These are phyloP conservation scores for Cervus canadensis DNA, from an alignment of 2,113 vertebrate species.

Conservation along the genomic window DNA sequence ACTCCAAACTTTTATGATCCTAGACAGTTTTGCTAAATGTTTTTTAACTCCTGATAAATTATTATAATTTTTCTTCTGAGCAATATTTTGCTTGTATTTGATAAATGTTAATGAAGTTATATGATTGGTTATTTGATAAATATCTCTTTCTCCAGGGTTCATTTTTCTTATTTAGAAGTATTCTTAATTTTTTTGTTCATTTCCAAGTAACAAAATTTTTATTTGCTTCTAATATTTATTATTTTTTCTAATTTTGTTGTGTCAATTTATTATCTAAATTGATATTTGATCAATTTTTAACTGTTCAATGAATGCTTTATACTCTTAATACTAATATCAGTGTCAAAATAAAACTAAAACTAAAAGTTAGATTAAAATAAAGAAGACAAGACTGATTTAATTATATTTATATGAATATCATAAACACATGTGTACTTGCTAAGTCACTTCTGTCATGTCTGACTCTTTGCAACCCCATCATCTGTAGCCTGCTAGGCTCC, in stretches of 20 bases:
- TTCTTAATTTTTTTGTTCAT: not conserved
- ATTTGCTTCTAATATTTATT: not conserved
- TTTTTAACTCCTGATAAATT: not conserved
- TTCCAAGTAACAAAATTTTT: not conserved
- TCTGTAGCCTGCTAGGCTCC: not conserved
- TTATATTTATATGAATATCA: not conserved
- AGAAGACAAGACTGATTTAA: not conserved
- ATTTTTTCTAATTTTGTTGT: not conserved
- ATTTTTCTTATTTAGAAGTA: not conserved
- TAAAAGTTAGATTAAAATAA: not conserved
- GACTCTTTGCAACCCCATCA: not conserved
- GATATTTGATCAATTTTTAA: not conserved
- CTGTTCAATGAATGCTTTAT: not conserved
- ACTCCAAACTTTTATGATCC: not conserved
- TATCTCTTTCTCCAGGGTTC: not conserved
- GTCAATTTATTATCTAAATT: not conserved
- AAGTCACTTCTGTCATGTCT: not conserved
- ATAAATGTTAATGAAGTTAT: not conserved
- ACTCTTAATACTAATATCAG: not conserved
- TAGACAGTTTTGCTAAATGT: not conserved
- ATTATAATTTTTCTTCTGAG: not conserved
- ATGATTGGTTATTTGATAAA: not conserved
- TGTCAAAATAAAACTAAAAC: not conserved
- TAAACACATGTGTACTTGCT: not conserved
- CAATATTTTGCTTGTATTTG: not conserved